These are phyloP conservation scores for Micropterix aruncella DNA, from an alignment of 2,888 invertebrate genomes.

Conservation along the genomic window DNA sequence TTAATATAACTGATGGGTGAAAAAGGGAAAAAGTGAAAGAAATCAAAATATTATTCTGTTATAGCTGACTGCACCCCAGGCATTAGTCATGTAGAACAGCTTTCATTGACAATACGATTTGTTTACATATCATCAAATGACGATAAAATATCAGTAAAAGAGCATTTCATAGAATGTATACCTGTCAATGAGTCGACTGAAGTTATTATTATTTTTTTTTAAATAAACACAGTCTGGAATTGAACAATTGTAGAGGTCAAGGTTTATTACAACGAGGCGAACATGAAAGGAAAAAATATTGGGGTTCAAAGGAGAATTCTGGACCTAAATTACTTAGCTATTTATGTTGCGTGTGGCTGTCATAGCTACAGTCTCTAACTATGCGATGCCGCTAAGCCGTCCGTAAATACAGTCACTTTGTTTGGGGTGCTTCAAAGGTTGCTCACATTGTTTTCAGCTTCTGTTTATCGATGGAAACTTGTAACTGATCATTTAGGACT, in stretches of 20 bases:
- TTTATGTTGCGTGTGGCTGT: conserved; percentile 10
- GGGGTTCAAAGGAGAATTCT: neutral
- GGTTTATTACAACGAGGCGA: neutral
- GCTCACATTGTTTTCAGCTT: too few species aligned
- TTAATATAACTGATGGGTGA: conserved; percentile 16
- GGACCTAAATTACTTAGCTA: conserved; percentile 9
- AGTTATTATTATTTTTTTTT: too few species aligned
- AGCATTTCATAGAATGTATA: too few species aligned
- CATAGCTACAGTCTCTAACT: conserved; percentile 11
- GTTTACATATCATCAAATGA: too few species aligned
- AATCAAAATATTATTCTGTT: too few species aligned
- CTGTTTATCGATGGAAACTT: conserved; percentile 15
- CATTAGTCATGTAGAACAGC: conserved; percentile 16
- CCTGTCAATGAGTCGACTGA: too few species aligned
- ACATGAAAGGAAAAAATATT: neutral
- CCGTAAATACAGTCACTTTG: conserved; percentile 14
- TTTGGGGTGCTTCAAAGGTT: conserved; percentile 14
- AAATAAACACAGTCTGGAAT: too few species aligned
- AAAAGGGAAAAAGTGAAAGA: conserved; percentile 14
- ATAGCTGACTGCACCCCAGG: too few species aligned
- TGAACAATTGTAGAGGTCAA: too few species aligned
- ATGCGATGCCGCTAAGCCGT: conserved; percentile 12
- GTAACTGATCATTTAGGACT: conserved; percentile 13
- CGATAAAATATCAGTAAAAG: conserved; percentile 12
- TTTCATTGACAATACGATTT: conserved; percentile 16